These are phyloP conservation scores for Trichomalopsis sarcophagae DNA, from an alignment of 1,140 invertebrate genomes.

Conservation along the genomic window DNA sequence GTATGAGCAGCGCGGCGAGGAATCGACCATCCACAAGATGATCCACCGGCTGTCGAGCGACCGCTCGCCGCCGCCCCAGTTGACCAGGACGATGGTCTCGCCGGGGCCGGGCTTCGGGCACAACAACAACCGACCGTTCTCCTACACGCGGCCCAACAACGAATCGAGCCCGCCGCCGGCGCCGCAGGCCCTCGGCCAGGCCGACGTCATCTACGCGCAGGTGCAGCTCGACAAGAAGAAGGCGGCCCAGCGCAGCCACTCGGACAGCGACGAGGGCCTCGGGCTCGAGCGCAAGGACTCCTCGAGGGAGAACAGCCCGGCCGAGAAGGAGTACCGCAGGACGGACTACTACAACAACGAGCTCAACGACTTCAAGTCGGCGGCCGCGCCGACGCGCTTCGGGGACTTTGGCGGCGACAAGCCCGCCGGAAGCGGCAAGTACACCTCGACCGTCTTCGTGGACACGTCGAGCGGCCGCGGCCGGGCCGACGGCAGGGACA, in stretches of 20 bases:
- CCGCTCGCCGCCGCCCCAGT: slow-evolving; percentile 79
- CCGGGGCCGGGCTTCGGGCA: slow-evolving; percentile 78
- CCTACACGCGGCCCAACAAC: slow-evolving; percentile 82
- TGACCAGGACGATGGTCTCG: slow-evolving; percentile 77
- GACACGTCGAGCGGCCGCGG: slow-evolving; percentile 75
- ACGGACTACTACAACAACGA: slow-evolving; percentile 64
- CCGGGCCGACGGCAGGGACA: slow-evolving; percentile 81
- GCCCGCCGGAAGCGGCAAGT: slow-evolving; percentile 64
- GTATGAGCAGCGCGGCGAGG: slow-evolving; percentile 65
- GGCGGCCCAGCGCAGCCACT: slow-evolving; percentile 71
- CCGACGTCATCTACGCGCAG: slow-evolving; percentile 83
- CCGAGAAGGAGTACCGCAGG: slow-evolving; percentile 69
- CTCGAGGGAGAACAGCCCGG: slow-evolving; percentile 71
- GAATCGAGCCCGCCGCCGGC: slow-evolving; percentile 59
- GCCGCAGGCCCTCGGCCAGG: slow-evolving; percentile 49
- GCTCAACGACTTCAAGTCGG: slow-evolving; percentile 57
- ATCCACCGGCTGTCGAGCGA: slow-evolving; percentile 70
- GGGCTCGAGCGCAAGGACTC: slow-evolving; percentile 79
- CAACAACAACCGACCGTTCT: slow-evolving; percentile 85
- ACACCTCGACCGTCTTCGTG: slow-evolving; percentile 72
- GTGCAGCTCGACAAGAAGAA: slow-evolving; percentile 80
- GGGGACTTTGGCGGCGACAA: slow-evolving; percentile 53
- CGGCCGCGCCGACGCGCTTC: slow-evolving; percentile 57
- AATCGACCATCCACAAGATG: slow-evolving; percentile 71
- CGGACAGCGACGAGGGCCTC: slow-evolving; percentile 85